Evolutionary conservation across 2,888 invertebrate genomes (phyloP), one percentile per base, ranked within the genome.

Genomic region (Acronicta alni): DNA sequence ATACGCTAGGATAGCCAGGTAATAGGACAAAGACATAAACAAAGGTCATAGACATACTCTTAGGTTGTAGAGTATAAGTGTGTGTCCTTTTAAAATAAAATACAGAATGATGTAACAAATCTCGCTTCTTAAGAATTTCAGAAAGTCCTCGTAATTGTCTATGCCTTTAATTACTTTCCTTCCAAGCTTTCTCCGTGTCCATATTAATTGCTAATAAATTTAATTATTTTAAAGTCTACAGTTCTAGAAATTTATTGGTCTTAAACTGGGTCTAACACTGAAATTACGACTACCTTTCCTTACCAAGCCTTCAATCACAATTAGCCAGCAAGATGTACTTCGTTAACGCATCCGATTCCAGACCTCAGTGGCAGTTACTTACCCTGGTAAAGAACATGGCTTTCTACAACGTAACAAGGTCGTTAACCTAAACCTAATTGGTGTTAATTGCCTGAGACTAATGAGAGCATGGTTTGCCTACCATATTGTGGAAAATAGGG

Each of bases 261-360:
- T 20, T 2, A 18, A 53, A 35, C 15, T 26, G 10, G 12, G 10
- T 26, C 55, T 32, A 35, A 46, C 23, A 35, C n/a, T 17, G 5
- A 32, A 63, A 37, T 63, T 68, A 56, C 57, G 48, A 49, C 3
- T 20, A 43, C 6, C n/a, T 12, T n/a, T 5, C 15, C 35, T 18
- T 38, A 59, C 54, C 63, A 54, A 26, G 0, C 42, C 58, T 56
- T 67, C 35, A 35, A 45, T 57, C 67, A 69, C 58, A 76, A 75
- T 76, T 69, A 77, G 57, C 45, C 20, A n/a, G 14, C 53, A 41
- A 63, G 38, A 66, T 65, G 75, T 64, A 64, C 64, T 75, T 53
- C 68, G 61, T 77, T 76, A 77, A 55, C 55, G 61, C 72, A 68
- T 74, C 77, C 57, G 55, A 66, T 71, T 60, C 65, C 57, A 44